Evolutionary conservation across 1,140 invertebrate genomes (phyloP).

Genomic region (Theocolax elegans): DNA sequence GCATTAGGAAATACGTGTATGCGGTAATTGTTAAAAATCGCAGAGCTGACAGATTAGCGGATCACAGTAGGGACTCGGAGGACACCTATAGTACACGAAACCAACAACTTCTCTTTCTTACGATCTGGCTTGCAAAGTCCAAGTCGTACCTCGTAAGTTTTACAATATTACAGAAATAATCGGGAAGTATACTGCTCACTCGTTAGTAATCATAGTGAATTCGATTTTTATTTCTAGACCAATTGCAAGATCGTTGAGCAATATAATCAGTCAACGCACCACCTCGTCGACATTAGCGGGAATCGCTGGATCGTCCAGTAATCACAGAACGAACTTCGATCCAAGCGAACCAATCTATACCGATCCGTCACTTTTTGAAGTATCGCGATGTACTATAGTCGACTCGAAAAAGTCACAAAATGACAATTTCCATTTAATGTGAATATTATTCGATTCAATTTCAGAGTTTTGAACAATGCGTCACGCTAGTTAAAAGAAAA

Average conservation of each 20-base stretch:
- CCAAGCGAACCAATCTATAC: constrained; percentile 94
- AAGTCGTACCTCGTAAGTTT: constrained; percentile 57
- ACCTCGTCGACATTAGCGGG: constrained; percentile 54
- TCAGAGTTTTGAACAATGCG: no score
- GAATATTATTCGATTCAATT: not conserved
- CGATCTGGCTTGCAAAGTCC: constrained; percentile 60
- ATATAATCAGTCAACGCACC: constrained; percentile 53
- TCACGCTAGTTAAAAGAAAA: no score
- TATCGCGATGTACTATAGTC: constrained; percentile 51
- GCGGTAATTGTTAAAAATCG: constrained; percentile 60
- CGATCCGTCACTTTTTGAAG: constrained; percentile 89
- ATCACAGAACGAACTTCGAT: constrained; percentile 68
- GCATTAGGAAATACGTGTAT: constrained; percentile 61
- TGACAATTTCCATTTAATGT: constrained; percentile 35
- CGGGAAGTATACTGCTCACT: constrained; percentile 6
- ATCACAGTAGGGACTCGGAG: constrained; percentile 51
- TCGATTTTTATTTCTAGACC: constrained; percentile 52
- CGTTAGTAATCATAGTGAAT: constrained; percentile 49
- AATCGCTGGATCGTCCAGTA: constrained; percentile 54
- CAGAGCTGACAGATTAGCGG: constrained; percentile 55
- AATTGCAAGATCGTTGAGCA: constrained; percentile 57
- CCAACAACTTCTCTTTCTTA: constrained; percentile 63
- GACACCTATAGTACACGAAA: constrained; percentile 55
- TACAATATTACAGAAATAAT: not conserved
- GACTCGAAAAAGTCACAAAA: constrained; percentile 10